Base-by-base conservation (phyloP, 1,140 invertebrate genomes). In the Popillia japonica region DNA sequence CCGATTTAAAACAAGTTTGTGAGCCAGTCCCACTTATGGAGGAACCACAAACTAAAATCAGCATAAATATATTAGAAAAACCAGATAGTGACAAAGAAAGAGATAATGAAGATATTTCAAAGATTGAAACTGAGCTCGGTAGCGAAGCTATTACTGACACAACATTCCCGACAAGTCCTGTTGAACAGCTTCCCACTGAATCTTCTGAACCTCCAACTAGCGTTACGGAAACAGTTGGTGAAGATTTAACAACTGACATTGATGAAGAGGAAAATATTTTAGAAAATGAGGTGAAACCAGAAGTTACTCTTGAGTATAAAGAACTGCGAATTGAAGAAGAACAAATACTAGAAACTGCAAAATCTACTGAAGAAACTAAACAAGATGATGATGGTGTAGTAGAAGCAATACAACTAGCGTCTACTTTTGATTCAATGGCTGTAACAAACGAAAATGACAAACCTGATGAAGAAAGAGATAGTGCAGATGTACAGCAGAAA, bases 311-410 rank as follows among this genome's bases (percentile, higher is more conserved):
- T 11, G 72, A 9, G 14, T 8, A 34, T 9, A 34, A 27, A 42
- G 72, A 74, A 14, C 34, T 9, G 11, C 34, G 8, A 4, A 42
- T 4, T 10, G 9, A 74, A 41, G 34, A 74, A 74, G 2, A 41
- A 68, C 55, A 23, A 55, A 27, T 22, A 34, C n/a, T 40, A 20
- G 75, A 76, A 40, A 55, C 2, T 55, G 48, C 48, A 64, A 22
- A 34, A 64, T 9, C 55, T 40, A 8, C 8, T 20, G 55, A 61
- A 76, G 41, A 9, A 64, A 44, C 8, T 14, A 11, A 4, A 27
- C 22, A 64, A 17, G 23, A 76, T 22, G 40, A 64, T 34, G 75
- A 40, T 27, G 27, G n/a, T 14, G 17, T 27, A 77, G 17, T 44
- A 17, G 22, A 22, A 6, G 9, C 17, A 61, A 44, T 20, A 44